Conservation (phyloP, 2,797 vertebrate species). For the Allochrocebus solatus region DNA sequence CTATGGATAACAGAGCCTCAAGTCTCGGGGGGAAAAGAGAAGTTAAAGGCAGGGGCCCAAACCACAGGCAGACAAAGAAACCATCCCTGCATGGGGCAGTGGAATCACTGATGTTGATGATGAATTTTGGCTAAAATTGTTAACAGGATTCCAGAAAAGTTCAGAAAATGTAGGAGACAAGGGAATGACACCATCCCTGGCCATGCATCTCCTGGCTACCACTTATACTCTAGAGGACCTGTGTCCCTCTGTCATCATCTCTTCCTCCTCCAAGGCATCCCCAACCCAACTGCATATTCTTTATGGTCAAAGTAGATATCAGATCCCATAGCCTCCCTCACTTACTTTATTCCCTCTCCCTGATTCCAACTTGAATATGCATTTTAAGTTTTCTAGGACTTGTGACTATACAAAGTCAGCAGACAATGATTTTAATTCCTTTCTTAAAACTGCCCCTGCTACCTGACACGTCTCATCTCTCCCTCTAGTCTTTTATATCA, state of each 20-base stretch:
- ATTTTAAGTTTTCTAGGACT: not conserved
- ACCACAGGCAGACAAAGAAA: not conserved
- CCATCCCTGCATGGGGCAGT: not conserved
- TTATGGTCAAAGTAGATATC: not conserved
- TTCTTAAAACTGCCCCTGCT: not conserved
- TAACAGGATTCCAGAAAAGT: not conserved
- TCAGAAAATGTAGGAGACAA: not conserved
- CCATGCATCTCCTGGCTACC: not conserved
- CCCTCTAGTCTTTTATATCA: not conserved
- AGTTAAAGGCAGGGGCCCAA: not conserved
- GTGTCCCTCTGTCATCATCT: not conserved
- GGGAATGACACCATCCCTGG: not conserved
- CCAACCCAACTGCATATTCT: not conserved
- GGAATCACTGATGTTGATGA: not conserved
- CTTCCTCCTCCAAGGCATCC: not conserved
- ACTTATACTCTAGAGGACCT: not conserved
- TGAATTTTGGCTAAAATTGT: not conserved
- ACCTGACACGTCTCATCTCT: not conserved
- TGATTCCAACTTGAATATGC: not conserved
- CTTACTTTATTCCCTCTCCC: not conserved
- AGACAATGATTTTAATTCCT: not conserved
- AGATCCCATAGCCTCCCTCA: rapidly evolving
- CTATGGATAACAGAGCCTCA: not conserved
- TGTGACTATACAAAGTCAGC: not conserved
- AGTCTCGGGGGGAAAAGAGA: not conserved